phyloP scores from a whole-genome alignment of 2,113 vertebrate genomes.

The Hyperopisus bebe region DNA sequence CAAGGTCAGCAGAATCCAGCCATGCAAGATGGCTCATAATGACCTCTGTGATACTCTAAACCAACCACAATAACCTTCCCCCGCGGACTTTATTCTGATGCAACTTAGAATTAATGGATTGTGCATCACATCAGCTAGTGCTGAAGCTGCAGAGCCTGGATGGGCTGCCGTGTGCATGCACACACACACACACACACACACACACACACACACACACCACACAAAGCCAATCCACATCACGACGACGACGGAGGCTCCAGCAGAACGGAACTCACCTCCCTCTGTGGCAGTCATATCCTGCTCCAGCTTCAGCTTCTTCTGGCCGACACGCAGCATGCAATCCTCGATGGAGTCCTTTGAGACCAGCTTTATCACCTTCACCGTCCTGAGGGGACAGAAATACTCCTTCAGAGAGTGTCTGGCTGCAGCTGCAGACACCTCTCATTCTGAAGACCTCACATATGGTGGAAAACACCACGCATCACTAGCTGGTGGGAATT shows the following conservation, averaged over 20 bases:
- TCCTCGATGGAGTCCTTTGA: constrained; percentile 77
- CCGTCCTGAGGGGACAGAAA: constrained; percentile 59
- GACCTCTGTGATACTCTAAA: background rate
- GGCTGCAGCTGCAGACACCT: background rate
- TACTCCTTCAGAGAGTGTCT: background rate
- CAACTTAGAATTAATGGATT: background rate
- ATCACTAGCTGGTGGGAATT: background rate
- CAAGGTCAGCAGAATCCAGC: background rate
- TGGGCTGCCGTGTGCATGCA: background rate
- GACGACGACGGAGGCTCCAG: no score
- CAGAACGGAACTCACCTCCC: constrained; percentile 53
- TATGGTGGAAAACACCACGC: background rate
- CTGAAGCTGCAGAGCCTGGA: background rate
- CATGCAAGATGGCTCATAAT: background rate
- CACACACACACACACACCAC: background rate
- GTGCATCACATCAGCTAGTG: background rate
- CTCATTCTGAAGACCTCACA: background rate
- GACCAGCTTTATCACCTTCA: constrained; percentile 75
- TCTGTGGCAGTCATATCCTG: constrained; percentile 77
- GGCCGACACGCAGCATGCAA: constrained; percentile 76
- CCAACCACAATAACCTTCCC: background rate
- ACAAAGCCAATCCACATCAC: background rate
- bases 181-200: background rate
- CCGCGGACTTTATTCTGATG: background rate
- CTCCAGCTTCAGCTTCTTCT: constrained; percentile 76